Percentiles rank a stretch among this genome's conserved stretches.
Evolutionary conservation across 2,113 vertebrate species (phyloP).

Genomic region (Daboia siamensis): DNA sequence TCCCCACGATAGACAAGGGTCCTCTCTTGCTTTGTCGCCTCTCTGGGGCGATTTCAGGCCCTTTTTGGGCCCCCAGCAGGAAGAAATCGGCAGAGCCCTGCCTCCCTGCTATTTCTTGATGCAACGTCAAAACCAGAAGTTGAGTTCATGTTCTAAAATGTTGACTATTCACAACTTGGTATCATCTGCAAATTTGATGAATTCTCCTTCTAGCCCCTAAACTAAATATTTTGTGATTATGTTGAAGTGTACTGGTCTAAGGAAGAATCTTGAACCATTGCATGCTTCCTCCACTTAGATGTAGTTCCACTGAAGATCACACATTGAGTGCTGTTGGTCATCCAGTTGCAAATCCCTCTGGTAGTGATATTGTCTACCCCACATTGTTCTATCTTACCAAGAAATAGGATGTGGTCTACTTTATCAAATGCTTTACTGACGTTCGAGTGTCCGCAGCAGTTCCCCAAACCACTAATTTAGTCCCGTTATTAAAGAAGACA

Average conservation of each 20-base stretch:
- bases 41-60: too few species aligned
- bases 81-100: too few species aligned
- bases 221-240: not conserved
- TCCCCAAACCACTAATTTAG: too few species aligned
- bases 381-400: too few species aligned
- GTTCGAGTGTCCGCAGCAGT: too few species aligned
- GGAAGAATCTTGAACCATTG: not conserved
- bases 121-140: not conserved
- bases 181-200: not conserved
- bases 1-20: too few species aligned
- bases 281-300: not conserved
- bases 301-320: not conserved
- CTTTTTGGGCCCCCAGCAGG: too few species aligned
- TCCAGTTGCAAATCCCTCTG: not conserved
- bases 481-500: too few species aligned
- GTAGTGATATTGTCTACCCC: not conserved
- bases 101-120: too few species aligned
- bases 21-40: too few species aligned
- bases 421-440: not conserved
- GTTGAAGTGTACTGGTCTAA: not conserved
- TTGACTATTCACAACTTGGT: not conserved
- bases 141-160: not conserved
- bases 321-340: not conserved
- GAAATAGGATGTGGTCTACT: too few species aligned
- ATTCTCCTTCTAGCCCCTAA: not conserved